Conservation (phyloP, 1,140 invertebrate species). For the Uloborus diversus region DNA sequence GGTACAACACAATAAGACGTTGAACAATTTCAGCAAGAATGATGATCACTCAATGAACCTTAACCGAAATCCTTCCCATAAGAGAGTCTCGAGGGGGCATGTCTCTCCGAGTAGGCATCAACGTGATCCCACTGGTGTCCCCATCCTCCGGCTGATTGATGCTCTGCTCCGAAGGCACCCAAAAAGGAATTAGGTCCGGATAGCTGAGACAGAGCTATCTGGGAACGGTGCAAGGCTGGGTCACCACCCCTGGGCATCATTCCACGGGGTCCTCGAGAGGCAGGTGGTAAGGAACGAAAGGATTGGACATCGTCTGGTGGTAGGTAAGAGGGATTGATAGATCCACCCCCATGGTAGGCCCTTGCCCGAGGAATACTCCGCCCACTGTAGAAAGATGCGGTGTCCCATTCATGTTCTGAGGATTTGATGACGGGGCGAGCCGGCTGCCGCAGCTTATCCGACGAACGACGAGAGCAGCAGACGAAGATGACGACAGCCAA, state of each 20-base stretch:
- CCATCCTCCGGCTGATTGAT: constrained; percentile 35
- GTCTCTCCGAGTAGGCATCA: constrained; percentile 48
- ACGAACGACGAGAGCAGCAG: constrained; percentile 86
- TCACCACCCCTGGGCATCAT: constrained; percentile 24
- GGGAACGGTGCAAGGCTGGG: constrained; percentile 40
- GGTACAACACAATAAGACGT: too few species aligned
- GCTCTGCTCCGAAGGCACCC: constrained; percentile 8
- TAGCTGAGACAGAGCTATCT: constrained; percentile 48
- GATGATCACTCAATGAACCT: too few species aligned
- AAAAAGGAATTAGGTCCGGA: constrained; percentile 55
- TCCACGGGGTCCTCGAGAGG: constrained; percentile 3
- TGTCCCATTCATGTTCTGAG: constrained; percentile 82
- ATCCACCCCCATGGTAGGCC: constrained; percentile 72
- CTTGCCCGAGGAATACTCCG: constrained; percentile 85
- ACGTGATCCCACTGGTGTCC: constrained; percentile 33
- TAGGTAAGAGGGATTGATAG: constrained; percentile 49
- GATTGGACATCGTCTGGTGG: constrained; percentile 58
- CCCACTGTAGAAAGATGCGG: constrained; percentile 89
- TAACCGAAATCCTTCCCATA: constrained; percentile 47
- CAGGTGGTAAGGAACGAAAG: constrained; percentile 44
- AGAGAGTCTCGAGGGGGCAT: constrained; percentile 46
- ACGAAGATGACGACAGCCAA: constrained; percentile 90
- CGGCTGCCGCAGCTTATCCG: constrained; percentile 72
- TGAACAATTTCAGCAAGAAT: too few species aligned
- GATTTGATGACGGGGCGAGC: constrained; percentile 29